Evolutionary conservation across 2,113 vertebrate species (phyloP).

Genomic region (Stegastes partitus): DNA sequence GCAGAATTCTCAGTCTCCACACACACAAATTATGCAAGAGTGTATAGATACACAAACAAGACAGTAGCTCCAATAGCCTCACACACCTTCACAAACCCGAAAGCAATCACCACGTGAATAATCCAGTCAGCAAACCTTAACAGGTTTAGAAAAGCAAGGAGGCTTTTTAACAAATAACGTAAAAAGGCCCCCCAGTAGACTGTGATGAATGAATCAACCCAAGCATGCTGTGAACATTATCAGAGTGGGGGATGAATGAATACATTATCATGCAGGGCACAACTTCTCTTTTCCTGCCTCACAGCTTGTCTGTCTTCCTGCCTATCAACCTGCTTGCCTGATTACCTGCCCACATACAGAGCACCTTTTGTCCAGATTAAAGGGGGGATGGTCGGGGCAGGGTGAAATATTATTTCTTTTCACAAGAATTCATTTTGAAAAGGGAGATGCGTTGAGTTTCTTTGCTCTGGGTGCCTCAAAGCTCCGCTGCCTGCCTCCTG

Average conservation of each 20-base stretch:
- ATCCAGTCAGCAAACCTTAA: constrained; percentile 66
- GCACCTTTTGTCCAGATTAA: constrained; percentile 69
- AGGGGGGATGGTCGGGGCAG: constrained; percentile 33
- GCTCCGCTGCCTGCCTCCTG: constrained; percentile 10
- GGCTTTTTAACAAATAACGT: constrained; percentile 69
- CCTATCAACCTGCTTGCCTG: constrained; percentile 66
- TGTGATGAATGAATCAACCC: constrained; percentile 78
- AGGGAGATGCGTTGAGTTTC: constrained; percentile 31
- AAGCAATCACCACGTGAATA: constrained; percentile 51
- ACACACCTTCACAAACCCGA: constrained; percentile 35
- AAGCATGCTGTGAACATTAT: constrained; percentile 76
- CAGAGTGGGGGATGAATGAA: constrained; percentile 74
- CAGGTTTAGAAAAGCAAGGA: constrained; percentile 64
- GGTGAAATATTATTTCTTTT: constrained; percentile 63
- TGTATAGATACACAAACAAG: constrained; percentile 44
- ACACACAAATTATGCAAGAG: constrained; percentile 23
- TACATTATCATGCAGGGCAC: constrained; percentile 76
- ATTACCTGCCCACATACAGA: constrained; percentile 75
- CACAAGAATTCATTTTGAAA: constrained; percentile 47
- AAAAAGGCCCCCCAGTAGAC: constrained; percentile 70
- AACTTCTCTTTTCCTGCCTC: constrained; percentile 71
- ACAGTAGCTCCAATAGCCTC: constrained; percentile 19
- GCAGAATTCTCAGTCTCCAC: constrained; percentile 36
- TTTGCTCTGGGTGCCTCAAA: constrained; percentile 13
- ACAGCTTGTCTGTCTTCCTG: constrained; percentile 74